Base-by-base conservation (phyloP, 2,113 vertebrate species). In the Plecotus auritus region DNA sequence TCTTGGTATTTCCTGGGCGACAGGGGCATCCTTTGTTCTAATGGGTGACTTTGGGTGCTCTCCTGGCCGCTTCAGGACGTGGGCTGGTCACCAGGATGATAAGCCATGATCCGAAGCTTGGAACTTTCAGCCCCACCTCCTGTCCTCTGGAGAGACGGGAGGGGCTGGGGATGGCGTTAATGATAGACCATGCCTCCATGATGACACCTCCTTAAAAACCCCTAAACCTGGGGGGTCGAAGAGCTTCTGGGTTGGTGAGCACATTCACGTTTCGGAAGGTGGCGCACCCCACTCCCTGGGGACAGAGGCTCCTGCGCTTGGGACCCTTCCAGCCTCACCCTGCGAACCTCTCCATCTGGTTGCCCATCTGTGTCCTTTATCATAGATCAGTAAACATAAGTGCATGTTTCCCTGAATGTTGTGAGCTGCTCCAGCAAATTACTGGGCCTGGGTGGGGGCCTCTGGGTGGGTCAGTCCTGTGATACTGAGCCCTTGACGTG, bases 271-370 rank as follows among this genome's bases (percentile, higher is more conserved):
- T n/a, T 35, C 1, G 16, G 45, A 64, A 64, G 22, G 26, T 45
- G 61, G 45, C 4, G 1, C 20, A 20, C 17, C 37, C 37, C 20
- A 1, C n/a, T 28, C 8, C 14, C 7, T 0, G 10, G 54, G 42
- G n/a, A 88, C 35, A 22, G 22, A 54, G n/a, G 17, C 69, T 30
- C 30, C 8, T 67, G 30, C 5, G 35, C 18, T 23, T 13, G 45
- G 59, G 56, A 45, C 30, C 56, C 35, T 30, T 66, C 12, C 5
- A 13, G 69, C 54, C 35, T 32, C 7, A 7, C 74, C 16, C 35
- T 12, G 0, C 9, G 16, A 35, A 13, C 51, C 9, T 64, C n/a
- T 61, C 28, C 64, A 42, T 23, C 66, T 30, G 23, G 8, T 30
- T 11, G 32, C 17, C 26, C 47, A 32, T 45, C 67, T 35, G 1